phyloP scores from a whole-genome alignment of 2,113 vertebrate genomes.

The Enhydra lutris region DNA sequence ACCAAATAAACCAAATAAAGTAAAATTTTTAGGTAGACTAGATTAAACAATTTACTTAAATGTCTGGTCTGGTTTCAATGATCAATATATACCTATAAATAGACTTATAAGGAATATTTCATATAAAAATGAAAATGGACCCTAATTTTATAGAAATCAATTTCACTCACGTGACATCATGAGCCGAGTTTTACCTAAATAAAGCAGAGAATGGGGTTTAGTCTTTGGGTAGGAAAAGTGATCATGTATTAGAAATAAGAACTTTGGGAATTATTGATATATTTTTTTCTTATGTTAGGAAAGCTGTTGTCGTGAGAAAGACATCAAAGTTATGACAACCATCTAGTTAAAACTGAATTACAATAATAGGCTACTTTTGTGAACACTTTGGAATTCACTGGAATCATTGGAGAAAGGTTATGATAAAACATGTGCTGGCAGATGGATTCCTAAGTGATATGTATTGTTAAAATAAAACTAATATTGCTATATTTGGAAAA shows the following conservation, averaged over 20 bases:
- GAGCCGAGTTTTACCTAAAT: constrained; percentile 1
- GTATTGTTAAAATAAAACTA: constrained; percentile 39
- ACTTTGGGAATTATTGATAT: neutral
- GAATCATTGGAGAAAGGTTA: constrained; percentile 24
- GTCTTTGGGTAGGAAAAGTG: neutral
- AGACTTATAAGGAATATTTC: neutral
- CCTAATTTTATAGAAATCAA: constrained; percentile 15
- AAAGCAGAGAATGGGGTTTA: neutral
- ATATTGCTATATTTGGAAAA: constrained; percentile 49
- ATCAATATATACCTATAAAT: no score
- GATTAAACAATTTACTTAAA: no score
- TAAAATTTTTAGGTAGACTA: no score
- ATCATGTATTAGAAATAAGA: constrained; percentile 48
- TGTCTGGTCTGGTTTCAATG: no score
- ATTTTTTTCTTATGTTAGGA: constrained; percentile 24
- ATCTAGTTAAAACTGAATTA: constrained; percentile 36
- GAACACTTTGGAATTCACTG: constrained; percentile 29
- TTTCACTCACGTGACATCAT: neutral
- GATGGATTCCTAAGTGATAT: constrained; percentile 29
- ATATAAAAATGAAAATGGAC: neutral
- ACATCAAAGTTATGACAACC: constrained; percentile 38
- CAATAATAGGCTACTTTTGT: neutral
- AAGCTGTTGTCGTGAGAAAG: neutral
- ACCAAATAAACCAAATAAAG: no score
- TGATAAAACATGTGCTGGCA: constrained; percentile 19